Evolutionary conservation across 1,140 invertebrate species (phyloP).

Genomic region (Drosophila suzukii): DNA sequence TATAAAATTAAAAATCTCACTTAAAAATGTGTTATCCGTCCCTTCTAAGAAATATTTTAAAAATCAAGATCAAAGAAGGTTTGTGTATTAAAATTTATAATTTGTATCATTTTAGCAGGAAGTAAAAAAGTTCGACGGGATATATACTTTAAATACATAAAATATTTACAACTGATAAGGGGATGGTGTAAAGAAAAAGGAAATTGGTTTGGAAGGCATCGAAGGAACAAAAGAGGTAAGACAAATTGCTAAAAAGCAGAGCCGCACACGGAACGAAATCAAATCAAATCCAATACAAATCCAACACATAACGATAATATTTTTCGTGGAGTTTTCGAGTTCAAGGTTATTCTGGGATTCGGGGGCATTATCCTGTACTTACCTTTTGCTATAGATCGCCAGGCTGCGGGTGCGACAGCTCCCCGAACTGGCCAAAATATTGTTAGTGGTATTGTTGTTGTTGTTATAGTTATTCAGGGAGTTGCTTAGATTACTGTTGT

Average conservation of each 20-base stretch:
- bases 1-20: neutral
- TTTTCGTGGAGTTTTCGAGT: conserved; percentile 11
- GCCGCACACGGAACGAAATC: conserved; percentile 49
- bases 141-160: conserved; percentile 9
- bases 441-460: conserved; percentile 74
- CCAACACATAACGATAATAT: conserved; percentile 27
- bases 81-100: neutral
- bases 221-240: conserved; percentile 8
- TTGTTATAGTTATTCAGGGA: conserved; percentile 72
- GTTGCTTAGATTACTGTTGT: conserved; percentile 63
- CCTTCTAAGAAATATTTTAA: too few relatives aligned
- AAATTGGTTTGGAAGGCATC: neutral
- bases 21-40: neutral
- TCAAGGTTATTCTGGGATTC: neutral
- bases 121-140: conserved; percentile 5
- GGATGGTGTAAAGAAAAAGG: neutral
- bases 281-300: conserved; percentile 43
- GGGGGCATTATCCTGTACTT: conserved; percentile 49
- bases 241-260: conserved; percentile 12
- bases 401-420: conserved; percentile 78
- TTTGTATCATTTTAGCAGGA: neutral
- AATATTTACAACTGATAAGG: conserved; percentile 49
- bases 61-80: too few relatives aligned
- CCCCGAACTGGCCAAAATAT: conserved; percentile 51
- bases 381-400: conserved; percentile 83